Evolutionary conservation across 2,797 vertebrate genomes (phyloP).

Genomic region (Tarsius wallacei): DNA sequence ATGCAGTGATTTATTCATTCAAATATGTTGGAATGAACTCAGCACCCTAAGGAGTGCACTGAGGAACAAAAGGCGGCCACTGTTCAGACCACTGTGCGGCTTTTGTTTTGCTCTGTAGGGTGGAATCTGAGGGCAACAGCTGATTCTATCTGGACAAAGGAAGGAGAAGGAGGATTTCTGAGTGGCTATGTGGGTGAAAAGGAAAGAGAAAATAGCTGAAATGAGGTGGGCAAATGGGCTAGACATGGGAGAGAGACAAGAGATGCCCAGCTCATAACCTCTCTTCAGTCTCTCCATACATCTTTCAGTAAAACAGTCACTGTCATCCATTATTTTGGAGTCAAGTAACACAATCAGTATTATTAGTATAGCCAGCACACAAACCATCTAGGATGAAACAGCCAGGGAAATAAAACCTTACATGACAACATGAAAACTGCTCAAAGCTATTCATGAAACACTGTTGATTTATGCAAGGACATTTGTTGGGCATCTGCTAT

Average conservation of each 20-base stretch:
- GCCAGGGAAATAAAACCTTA: slow-evolving; percentile 45
- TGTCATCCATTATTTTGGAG: neutral
- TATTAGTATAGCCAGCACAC: neutral
- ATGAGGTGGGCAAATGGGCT: neutral
- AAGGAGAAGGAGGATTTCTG: neutral
- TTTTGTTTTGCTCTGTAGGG: slow-evolving; percentile 9
- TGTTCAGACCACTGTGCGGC: neutral
- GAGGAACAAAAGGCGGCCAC: slow-evolving; percentile 33
- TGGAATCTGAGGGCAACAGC: neutral
- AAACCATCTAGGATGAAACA: neutral
- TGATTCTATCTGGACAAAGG: slow-evolving; percentile 32
- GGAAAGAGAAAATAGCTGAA: neutral
- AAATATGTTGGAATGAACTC: slow-evolving; percentile 70
- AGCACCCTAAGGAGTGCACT: neutral
- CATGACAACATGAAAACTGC: neutral
- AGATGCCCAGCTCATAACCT: neutral
- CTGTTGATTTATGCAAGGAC: neutral
- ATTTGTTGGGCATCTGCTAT: neutral
- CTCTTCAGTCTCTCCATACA: neutral
- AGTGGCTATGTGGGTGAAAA: neutral
- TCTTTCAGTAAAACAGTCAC: neutral
- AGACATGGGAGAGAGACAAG: neutral
- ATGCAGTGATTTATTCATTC: slow-evolving; percentile 80
- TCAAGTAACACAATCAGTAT: neutral
- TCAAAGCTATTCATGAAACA: neutral